Percentiles rank a stretch among this genome's conserved stretches.
These are phyloP conservation scores for Luperina nickerlii DNA, from an alignment of 2,888 invertebrate genomes.

Conservation along the genomic window DNA sequence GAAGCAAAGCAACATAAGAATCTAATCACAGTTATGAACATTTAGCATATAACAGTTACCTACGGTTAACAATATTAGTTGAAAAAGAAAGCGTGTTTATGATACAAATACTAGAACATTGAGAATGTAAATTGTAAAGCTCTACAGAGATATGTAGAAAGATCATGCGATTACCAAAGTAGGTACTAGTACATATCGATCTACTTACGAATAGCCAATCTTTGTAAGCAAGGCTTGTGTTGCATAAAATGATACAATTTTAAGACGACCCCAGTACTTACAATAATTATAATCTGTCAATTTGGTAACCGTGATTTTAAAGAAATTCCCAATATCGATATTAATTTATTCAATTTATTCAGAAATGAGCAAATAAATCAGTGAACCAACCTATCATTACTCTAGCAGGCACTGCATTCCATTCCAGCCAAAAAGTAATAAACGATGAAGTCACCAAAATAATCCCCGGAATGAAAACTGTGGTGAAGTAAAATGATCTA, in stretches of 20 bases:
- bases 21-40: constrained; percentile 2
- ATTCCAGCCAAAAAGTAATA: constrained; percentile 99
- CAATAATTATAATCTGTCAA: constrained; percentile 17
- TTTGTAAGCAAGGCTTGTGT: constrained; percentile 46
- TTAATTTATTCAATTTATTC: constrained; percentile 32
- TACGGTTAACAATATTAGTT: constrained; percentile 27
- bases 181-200: constrained; percentile 40
- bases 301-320: constrained; percentile 37
- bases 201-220: constrained; percentile 56
- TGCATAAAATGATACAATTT: constrained; percentile 31
- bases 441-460: constrained; percentile 99
- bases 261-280: constrained; percentile 39
- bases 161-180: constrained; percentile 53
- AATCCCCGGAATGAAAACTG: constrained; percentile 98
- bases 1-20: constrained; percentile 63
- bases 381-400: constrained; percentile 97
- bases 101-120: constrained; percentile 50
- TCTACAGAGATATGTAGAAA: constrained; percentile 37
- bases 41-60: constrained; percentile 17
- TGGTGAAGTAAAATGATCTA: constrained; percentile 99
- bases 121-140: constrained; percentile 55
- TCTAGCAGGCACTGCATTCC: constrained; percentile 98
- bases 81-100: constrained; percentile 62
- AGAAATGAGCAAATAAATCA: constrained; percentile 72
- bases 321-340: constrained; percentile 22